Base-by-base conservation (phyloP, 2,888 invertebrate genomes). In the Aleiodes leptofemur region DNA sequence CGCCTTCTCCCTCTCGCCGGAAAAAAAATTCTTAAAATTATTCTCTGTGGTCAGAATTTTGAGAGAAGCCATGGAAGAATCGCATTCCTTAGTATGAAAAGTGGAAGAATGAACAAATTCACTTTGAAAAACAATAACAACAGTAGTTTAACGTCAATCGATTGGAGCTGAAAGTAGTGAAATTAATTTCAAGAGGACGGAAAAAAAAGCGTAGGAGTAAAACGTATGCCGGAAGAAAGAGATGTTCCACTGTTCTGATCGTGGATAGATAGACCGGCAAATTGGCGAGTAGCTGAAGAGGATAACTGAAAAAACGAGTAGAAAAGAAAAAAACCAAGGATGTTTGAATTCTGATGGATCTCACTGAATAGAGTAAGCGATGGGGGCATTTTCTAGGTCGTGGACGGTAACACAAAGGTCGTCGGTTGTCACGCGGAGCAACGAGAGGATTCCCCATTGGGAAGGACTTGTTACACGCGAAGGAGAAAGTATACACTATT, bases 401-500 rank as follows among this genome's bases (percentile, higher is more conserved):
- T 69, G 68, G 64, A 75, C 74, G 55, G 75, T 57, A 70, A 76
- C 77, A 66, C 75, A 72, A 77, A 77, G 77, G 78, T 80, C 77
- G 78, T 73, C 64, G 77, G 68, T 77, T 77, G 77, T 79, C 77
- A 77, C 69, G 74, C 66, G 73, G 76, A 78, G 72, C 73, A 48
- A 61, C 69, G 69, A 68, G 74, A 74, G 66, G 72, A 78, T 72
- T 77, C 75, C 74, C 73, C 59, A 66, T 73, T 72, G 74, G 76
- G 72, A 73, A 73, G 23, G 71, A 69, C 56, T 57, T 76, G 74
- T 76, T 73, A 72, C 79, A 76, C 74, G 76, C 76, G 76, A 73
- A 80, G 79, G 80, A 80, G 80, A 80, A 80, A 80, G 80, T 79
- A 66, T 43, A 68, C 61, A 43, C 57, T 53, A 74, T 72, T 69